Conservation (phyloP, 2,797 vertebrate genomes). For the Aulostomus chinensis region DNA sequence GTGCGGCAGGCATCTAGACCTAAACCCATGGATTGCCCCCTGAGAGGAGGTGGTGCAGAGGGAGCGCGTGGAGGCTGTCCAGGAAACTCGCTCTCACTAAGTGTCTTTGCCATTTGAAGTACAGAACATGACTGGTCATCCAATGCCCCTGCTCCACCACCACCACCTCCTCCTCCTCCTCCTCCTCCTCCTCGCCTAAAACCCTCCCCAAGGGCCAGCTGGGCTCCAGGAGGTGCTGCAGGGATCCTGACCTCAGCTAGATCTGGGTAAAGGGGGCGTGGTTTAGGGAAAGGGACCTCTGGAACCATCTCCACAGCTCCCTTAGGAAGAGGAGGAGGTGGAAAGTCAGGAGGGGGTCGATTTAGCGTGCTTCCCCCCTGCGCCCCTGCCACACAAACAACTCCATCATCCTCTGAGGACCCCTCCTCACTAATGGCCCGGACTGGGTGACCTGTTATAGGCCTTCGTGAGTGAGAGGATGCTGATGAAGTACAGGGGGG, state of each 20-base stretch:
- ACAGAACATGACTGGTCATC: conserved; percentile 96
- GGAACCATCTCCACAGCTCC: conserved; percentile 77
- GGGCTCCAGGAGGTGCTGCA: conserved; percentile 29
- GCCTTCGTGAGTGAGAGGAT: conserved; percentile 51
- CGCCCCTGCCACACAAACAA: conserved; percentile 26
- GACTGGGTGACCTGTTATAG: conserved; percentile 37
- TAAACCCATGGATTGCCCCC: conserved; percentile 53
- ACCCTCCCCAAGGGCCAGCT: conserved; percentile 52
- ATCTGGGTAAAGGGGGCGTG: conserved; percentile 77
- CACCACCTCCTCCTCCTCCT: conserved; percentile 26
- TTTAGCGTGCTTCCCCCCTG: conserved; percentile 78
- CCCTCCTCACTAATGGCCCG: conserved; percentile 83
- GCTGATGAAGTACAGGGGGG: conserved; percentile 59
- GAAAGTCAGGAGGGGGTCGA: conserved; percentile 92
- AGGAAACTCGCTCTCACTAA: conserved; percentile 92
- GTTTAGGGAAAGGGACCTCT: conserved; percentile 73
- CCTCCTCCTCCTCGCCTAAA: conserved; percentile 57
- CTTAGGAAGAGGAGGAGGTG: conserved; percentile 91
- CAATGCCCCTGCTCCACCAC: conserved; percentile 54
- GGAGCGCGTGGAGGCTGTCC: conserved; percentile 69
- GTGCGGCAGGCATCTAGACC: conserved; percentile 78
- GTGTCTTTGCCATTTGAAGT: conserved; percentile 94
- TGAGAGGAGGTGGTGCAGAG: conserved; percentile 61
- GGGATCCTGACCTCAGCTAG: conserved; percentile 78
- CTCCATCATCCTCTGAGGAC: conserved; percentile 84